Base-by-base conservation (phyloP, 2,113 vertebrate genomes). In the Cnemophilus loriae region DNA sequence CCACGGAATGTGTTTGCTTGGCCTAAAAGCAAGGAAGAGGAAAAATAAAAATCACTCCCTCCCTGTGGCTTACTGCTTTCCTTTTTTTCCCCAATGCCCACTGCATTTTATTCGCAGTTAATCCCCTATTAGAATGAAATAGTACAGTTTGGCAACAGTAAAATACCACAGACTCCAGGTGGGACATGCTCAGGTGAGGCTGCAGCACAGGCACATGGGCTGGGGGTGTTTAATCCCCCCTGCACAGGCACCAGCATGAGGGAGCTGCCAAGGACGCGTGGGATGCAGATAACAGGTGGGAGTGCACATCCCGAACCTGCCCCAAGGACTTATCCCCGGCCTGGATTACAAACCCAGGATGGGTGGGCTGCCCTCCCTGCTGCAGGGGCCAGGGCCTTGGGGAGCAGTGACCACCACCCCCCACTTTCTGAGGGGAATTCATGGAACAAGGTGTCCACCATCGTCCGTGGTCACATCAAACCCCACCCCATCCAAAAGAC, bases 1-100 rank as follows among this genome's bases (percentile, higher is more conserved):
- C 92, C 94, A 84, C n/a, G 42, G 97, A 95, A 96, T 90, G 94
- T 90, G 92, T 82, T 95, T 14, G 3, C 92, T 87, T 49, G 90
- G 56, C 93, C 97, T 98, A 37, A 79, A 89, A 96, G 59, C 78
- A 87, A 92, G 47, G 7, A 52, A 74, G n/a, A 92, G 35, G 22
- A n/a, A 71, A 75, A 65, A 21, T 5, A 24, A 5, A 33, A 41
- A 41, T 83, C 11, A 52, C 7, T 17, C 8, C 46, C 13, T 42
- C 1, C 7, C 6, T 16, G 13, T 52, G 42, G 53, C 5, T 52
- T 22, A 13, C 1, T 11, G 20, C 13, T 55, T 44, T 20, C 14
- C 7, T 18, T 18, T 35, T 47, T 20, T 9, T 10, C 7, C 15
- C 11, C 42, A 50, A 4, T 14, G 32, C 18, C 9, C 18, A 7